Conservation (phyloP, 2,888 invertebrate genomes). For the Chrysina gloriosa region DNA sequence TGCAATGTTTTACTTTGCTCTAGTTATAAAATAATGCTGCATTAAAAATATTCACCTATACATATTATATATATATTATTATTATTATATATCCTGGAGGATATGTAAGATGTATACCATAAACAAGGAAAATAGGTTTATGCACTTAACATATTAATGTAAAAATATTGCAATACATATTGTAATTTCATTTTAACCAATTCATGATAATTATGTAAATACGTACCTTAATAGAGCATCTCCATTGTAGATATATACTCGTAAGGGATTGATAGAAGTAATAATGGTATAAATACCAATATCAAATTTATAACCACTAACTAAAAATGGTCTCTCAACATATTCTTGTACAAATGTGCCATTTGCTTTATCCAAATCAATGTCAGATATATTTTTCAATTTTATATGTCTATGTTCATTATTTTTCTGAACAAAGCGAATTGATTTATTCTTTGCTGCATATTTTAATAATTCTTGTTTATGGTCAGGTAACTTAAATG, state of each 20-base stretch:
- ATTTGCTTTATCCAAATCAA: slow-evolving; percentile 74
- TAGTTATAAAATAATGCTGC: too few relatives aligned
- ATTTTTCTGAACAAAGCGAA: slow-evolving; percentile 90
- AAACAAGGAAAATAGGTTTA: background rate
- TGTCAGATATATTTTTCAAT: slow-evolving; percentile 76
- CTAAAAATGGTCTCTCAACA: slow-evolving; percentile 86
- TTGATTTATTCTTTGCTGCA: slow-evolving; percentile 73
- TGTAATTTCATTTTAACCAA: too few relatives aligned
- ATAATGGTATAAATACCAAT: slow-evolving; percentile 94
- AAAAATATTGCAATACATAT: slow-evolving; percentile 1
- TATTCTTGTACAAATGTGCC: slow-evolving; percentile 93
- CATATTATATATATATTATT: too few relatives aligned
- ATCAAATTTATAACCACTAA: slow-evolving; percentile 96
- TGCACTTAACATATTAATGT: background rate
- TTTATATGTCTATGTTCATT: slow-evolving; percentile 91
- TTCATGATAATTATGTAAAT: slow-evolving; percentile 16
- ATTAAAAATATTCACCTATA: too few relatives aligned
- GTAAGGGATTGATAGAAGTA: slow-evolving; percentile 90
- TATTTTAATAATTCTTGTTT: slow-evolving; percentile 78
- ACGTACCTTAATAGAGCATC: slow-evolving; percentile 87
- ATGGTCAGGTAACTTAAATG: slow-evolving; percentile 87
- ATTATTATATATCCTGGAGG: too few relatives aligned
- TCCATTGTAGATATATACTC: slow-evolving; percentile 89
- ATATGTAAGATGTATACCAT: background rate
- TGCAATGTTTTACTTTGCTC: too few relatives aligned